Percentiles rank a stretch among this genome's conserved stretches.
Evolutionary conservation across 2,797 vertebrate genomes (phyloP).

Genomic region (Parambassis ranga): DNA sequence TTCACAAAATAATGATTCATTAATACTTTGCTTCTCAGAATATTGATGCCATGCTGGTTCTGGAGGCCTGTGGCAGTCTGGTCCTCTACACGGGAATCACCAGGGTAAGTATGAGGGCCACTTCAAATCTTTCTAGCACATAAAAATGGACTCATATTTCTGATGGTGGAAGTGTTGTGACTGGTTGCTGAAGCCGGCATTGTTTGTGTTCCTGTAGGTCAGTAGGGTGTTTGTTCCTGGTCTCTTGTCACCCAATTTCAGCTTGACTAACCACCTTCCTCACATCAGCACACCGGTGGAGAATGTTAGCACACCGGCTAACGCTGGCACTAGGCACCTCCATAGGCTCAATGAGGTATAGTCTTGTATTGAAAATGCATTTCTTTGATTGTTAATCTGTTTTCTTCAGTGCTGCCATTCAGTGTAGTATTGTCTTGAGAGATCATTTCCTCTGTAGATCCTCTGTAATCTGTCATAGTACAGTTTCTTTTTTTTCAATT

Average conservation of each 20-base stretch:
- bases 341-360: slow-evolving; percentile 89
- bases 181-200: neutral
- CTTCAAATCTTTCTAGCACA: too few relatives aligned
- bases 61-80: slow-evolving; percentile 92
- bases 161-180: neutral
- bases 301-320: slow-evolving; percentile 86
- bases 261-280: slow-evolving; percentile 81
- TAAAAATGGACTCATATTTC: too few relatives aligned
- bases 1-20: neutral
- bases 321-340: slow-evolving; percentile 83
- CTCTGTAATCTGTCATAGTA: slow-evolving; percentile 1
- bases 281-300: slow-evolving; percentile 84
- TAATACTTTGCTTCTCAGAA: slow-evolving; percentile 72
- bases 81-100: slow-evolving; percentile 94
- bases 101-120: slow-evolving; percentile 80
- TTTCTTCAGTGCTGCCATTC: neutral
- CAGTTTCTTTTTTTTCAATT: too few relatives aligned
- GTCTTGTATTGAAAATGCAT: neutral
- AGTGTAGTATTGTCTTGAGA: neutral
- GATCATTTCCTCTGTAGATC: neutral
- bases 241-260: slow-evolving; percentile 85
- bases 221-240: slow-evolving; percentile 95
- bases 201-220: slow-evolving; percentile 76
- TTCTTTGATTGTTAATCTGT: neutral
- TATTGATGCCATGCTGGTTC: slow-evolving; percentile 89